Base-by-base conservation (phyloP, 2,888 invertebrate genomes). In the Orthosia gothica region DNA sequence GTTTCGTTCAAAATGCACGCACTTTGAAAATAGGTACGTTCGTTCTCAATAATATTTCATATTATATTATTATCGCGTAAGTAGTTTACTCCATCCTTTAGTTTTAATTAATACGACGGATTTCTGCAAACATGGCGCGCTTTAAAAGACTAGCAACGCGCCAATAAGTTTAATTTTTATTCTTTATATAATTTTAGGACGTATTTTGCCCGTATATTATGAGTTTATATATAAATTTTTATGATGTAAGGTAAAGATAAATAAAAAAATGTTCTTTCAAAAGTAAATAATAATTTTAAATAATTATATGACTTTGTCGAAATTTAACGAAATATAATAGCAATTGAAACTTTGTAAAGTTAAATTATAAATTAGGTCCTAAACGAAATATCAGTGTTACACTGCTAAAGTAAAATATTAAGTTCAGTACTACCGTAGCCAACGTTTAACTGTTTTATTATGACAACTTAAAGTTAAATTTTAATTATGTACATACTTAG, bases 401-500 rank as follows among this genome's bases (percentile, higher is more conserved):
- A 87, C 79, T 85, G 70, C 70, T 85, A 84, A 81, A 85, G 79
- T 86, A 83, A 84, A 83, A 83, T 79, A 84, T 81, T 78, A 81
- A 79, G 71, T 76, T 85, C 85, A 87, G 85, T 86, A 84, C 87
- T 86, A 83, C 76, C 75, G 78, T 86, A 88, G 87, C 87, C 87
- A 86, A 81, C 76, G 15, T 84, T 85, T 73, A 76, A 64, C 5
- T 65, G 70, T 80, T 87, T 91, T 92, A 92, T 93, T 92, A 92
- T 89, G 90, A 92, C 89, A 83, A 89, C 88, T 87, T 89, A 82
- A 85, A 54, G 84, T 81, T 80, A 88, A 85, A 83, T 83, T 81
- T 87, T 89, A 88, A 86, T 89, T 94, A 95, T 94, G 89, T 94
- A 95, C 94, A 94, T 75, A 89, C 90, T 91, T 92, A 93, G 86